Evolutionary conservation across 23 tunicate genomes (phyloP).

Genomic region (Halocynthia aurantium): DNA sequence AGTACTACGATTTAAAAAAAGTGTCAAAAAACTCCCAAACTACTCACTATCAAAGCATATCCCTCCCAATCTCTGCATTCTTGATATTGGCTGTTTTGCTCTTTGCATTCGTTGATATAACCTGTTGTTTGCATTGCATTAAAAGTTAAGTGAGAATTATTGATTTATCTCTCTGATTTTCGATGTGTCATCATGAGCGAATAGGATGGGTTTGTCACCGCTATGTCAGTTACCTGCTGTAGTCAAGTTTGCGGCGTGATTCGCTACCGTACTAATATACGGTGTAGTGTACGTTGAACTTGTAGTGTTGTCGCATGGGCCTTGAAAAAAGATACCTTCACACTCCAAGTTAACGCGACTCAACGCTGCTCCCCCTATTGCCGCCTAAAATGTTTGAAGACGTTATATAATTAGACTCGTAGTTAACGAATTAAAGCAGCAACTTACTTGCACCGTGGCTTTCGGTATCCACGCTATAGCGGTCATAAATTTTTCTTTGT

Average conservation of each 20-base stretch:
- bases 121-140: neutral
- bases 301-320: neutral
- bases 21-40: neutral
- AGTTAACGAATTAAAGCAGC: neutral
- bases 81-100: neutral
- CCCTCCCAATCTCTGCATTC: neutral
- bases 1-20: neutral
- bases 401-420: too few relatives aligned
- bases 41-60: slow-evolving; percentile 9
- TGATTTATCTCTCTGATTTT: too few relatives aligned
- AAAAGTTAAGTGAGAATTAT: too few relatives aligned
- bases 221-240: too few relatives aligned
- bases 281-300: too few relatives aligned
- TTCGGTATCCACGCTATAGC: slow-evolving; percentile 59
- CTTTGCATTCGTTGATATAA: neutral
- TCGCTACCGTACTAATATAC: too few relatives aligned
- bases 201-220: too few relatives aligned
- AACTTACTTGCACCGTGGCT: slow-evolving; percentile 58
- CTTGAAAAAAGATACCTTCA: slow-evolving; percentile 1
- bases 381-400: slow-evolving; percentile 26
- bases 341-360: slow-evolving; percentile 13
- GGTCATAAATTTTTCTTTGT: slow-evolving; percentile 54
- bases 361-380: slow-evolving; percentile 49
- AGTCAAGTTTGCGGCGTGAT: too few relatives aligned
- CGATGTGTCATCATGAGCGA: too few relatives aligned